These are phyloP conservation scores for Phoebastria nigripes DNA, from an alignment of 2,797 vertebrate genomes.

Conservation along the genomic window DNA sequence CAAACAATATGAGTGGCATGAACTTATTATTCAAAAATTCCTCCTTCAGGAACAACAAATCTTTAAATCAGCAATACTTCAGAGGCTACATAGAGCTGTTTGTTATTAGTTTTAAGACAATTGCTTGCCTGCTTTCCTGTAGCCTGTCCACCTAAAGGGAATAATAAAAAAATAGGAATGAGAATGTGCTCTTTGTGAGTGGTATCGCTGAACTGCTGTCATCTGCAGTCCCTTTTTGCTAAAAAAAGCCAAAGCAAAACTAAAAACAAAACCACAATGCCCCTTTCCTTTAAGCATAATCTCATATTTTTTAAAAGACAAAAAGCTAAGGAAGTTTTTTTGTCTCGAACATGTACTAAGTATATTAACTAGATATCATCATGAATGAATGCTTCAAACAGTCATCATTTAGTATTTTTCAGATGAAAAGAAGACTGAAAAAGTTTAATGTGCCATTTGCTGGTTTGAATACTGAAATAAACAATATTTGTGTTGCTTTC, in stretches of 20 bases:
- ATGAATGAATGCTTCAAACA: not conserved
- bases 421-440: not conserved
- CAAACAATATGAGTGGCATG: not conserved
- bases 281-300: not conserved
- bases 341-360: not conserved
- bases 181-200: constrained; percentile 25
- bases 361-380: not conserved
- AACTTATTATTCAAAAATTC: not conserved
- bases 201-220: not conserved
- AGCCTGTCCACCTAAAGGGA: not conserved
- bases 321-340: not conserved
- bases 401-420: not conserved
- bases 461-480: not conserved
- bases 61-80: not conserved
- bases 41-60: not conserved
- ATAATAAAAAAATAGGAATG: constrained; percentile 25
- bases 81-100: not conserved
- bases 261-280: not conserved
- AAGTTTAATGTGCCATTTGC: not conserved
- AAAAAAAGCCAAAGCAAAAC: not conserved
- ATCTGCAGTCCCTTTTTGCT: not conserved
- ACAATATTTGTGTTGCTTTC: not conserved
- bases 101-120: constrained; percentile 10
- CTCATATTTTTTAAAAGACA: not conserved
- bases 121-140: not conserved